Conservation (phyloP, 2,113 vertebrate genomes). For the Chascanopsetta lugubris region DNA sequence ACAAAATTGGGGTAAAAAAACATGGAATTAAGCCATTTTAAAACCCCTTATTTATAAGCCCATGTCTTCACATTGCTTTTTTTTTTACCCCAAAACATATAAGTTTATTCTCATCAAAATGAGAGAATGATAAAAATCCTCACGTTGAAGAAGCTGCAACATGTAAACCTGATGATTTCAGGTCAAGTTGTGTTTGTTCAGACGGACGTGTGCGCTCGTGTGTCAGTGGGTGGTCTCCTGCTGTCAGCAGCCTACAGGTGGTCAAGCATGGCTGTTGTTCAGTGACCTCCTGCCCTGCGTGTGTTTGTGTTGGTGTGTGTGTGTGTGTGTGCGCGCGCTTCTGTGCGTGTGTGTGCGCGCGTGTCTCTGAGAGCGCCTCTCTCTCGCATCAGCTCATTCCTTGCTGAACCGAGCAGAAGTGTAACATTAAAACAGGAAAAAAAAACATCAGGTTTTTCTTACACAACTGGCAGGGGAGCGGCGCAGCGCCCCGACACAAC, state of each 20-base stretch:
- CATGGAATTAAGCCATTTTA: background rate
- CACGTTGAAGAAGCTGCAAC: background rate
- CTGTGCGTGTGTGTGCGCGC: background rate
- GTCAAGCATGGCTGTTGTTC: slow-evolving; percentile 51
- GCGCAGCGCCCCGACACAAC: slow-evolving; percentile 25
- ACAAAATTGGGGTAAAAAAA: too few species aligned
- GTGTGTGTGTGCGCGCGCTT: background rate
- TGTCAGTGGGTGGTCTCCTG: slow-evolving; percentile 62
- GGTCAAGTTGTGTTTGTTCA: slow-evolving; percentile 3
- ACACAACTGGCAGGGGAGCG: slow-evolving; percentile 16
- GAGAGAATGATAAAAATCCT: background rate
- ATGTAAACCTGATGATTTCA: background rate
- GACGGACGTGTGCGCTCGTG: background rate
- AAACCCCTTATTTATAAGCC: background rate
- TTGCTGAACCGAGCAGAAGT: slow-evolving; percentile 44
- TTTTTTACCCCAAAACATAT: background rate
- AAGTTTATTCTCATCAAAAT: too few species aligned
- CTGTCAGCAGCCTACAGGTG: slow-evolving; percentile 64
- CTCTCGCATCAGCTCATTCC: slow-evolving; percentile 33
- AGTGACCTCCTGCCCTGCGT: slow-evolving; percentile 39
- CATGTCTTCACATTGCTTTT: background rate
- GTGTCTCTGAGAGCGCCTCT: background rate
- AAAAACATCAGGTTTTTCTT: slow-evolving; percentile 20
- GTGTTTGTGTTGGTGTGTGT: background rate
- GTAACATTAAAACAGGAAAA: slow-evolving; percentile 11